Conservation (phyloP, 2,797 vertebrate species). For the Miichthys miiuy region DNA sequence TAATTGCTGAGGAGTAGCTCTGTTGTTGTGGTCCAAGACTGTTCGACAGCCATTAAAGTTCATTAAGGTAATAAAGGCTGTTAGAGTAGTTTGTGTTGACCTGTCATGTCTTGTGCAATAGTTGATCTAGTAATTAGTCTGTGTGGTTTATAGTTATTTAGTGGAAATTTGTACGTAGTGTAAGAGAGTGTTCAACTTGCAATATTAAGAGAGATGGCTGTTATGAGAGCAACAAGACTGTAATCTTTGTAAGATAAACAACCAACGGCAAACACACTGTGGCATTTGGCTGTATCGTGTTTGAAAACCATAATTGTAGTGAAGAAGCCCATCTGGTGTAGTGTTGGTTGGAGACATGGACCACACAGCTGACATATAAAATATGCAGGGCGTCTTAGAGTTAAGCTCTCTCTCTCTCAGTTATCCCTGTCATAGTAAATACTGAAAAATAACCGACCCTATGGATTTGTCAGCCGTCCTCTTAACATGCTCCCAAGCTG, state of each 20-base stretch:
- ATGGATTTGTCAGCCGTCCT: constrained; percentile 70
- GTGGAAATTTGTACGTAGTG: background rate
- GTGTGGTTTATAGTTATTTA: constrained; percentile 21
- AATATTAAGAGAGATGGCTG: background rate
- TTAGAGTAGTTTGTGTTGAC: constrained; percentile 26
- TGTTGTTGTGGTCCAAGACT: constrained; percentile 3
- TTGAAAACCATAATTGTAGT: background rate
- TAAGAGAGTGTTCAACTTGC: background rate
- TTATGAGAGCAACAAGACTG: background rate
- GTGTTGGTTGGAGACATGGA: background rate
- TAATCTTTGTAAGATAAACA: background rate
- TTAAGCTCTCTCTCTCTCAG: constrained; percentile 52
- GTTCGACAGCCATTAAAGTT: constrained; percentile 7
- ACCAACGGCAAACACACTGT: background rate
- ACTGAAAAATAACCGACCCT: constrained; percentile 41
- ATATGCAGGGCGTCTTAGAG: constrained; percentile 44
- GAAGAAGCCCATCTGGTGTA: background rate
- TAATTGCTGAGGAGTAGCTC: background rate
- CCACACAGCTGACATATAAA: constrained; percentile 41
- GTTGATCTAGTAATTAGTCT: constrained; percentile 9
- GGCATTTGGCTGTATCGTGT: background rate
- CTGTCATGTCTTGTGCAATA: constrained; percentile 24
- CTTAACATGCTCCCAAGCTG: constrained; percentile 50
- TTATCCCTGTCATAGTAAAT: constrained; percentile 57
- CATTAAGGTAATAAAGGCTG: constrained; percentile 39